phyloP scores from a whole-genome alignment of 92 coral and sea anemone genomes.

The Pocillopora grandis region DNA sequence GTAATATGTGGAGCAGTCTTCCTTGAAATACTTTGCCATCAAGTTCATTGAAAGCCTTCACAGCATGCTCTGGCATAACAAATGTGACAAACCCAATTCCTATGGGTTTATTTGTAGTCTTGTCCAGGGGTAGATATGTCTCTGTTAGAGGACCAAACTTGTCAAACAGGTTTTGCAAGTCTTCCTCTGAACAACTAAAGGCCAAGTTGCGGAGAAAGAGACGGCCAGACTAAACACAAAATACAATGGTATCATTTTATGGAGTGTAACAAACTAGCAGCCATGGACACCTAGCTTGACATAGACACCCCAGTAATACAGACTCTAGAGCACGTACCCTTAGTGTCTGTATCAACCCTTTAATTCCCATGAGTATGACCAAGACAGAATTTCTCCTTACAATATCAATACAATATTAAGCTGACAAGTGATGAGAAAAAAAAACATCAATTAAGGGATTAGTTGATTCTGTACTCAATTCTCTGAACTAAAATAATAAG shows the following conservation, averaged over 20 bases:
- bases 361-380: too few relatives aligned
- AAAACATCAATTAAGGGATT: too few relatives aligned
- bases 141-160: slow-evolving; percentile 92
- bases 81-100: slow-evolving; percentile 95
- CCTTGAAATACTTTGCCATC: slow-evolving; percentile 96
- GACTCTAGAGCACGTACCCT: too few relatives aligned
- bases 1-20: slow-evolving; percentile 83
- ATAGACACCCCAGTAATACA: too few relatives aligned
- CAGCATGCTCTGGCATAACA: slow-evolving; percentile 98
- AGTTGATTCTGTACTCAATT: too few relatives aligned
- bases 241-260: background rate
- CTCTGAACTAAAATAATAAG: too few relatives aligned
- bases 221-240: slow-evolving; percentile 79
- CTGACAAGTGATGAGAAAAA: too few relatives aligned
- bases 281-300: too few relatives aligned
- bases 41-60: slow-evolving; percentile 86
- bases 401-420: too few relatives aligned
- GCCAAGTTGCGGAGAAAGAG: slow-evolving; percentile 92
- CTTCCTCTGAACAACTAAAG: slow-evolving; percentile 90
- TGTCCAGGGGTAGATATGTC: slow-evolving; percentile 90
- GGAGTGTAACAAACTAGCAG: too few relatives aligned
- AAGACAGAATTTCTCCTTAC: too few relatives aligned
- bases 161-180: slow-evolving; percentile 75
- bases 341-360: too few relatives aligned
- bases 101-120: slow-evolving; percentile 73